Evolutionary conservation across 2,888 invertebrate species (phyloP), one percentile per base, ranked within the genome.

Genomic region (Hecatera dysodea): DNA sequence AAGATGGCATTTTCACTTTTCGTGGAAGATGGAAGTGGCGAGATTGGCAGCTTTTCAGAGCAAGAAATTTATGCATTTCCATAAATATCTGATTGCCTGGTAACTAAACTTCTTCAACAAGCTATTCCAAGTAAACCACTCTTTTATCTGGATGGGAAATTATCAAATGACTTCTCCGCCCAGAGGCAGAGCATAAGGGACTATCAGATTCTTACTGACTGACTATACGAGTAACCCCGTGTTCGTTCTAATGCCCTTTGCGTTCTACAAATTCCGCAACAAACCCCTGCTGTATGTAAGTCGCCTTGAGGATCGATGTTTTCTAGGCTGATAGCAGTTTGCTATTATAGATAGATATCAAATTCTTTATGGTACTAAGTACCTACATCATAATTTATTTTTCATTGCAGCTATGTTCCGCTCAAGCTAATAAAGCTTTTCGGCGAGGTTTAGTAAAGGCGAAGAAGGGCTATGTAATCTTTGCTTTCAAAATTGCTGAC

Each of bases 401-500:
- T 22, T 15, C 56, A 71, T n/a, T 39, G 39, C 39, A 39, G 15
- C n/a, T 12, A 60, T 44, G 24, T 39, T 11, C 15, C 15, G 27
- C 42, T 36, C 8, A 17, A 24, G 19, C 29, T 22, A 22, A n/a
- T 22, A 19, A 19, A 24, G 1, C 15, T 22, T 72, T 56, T 60
- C 27, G 19, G n/a, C 22, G 48, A 27, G n/a, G 53, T 75, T 53
- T 24, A 52, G 19, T 22, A 48, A 67, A 27, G 5, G 52, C 46
- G 11, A n/a, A n/a, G 19, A 44, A 36, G 29, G 36, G 15, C 17
- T 59, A 24, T 17, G 17, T 7, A 59, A 52, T 59, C 27, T 39
- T n/a, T 29, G 24, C 12, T 8, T 55, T 48, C 48, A 50, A 66
- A 73, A 60, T 33, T 27, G n/a, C 42, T 27, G 44, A 44, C 24